phyloP scores from a whole-genome alignment of 1,140 invertebrate species.

The Apis florea region DNA sequence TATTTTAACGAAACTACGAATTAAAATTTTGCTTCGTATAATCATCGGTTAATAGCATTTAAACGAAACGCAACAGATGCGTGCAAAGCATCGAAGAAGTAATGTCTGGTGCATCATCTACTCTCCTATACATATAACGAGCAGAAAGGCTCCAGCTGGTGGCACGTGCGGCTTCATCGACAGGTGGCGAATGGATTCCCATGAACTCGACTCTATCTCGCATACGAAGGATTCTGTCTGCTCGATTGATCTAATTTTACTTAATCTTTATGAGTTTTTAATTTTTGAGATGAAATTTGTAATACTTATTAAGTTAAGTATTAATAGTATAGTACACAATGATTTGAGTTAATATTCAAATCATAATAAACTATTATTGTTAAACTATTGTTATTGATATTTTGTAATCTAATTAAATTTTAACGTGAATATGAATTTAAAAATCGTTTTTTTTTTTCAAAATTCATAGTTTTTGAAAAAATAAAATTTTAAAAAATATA shows the following conservation, averaged over 20 bases:
- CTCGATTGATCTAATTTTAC: constrained; percentile 16
- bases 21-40: neutral
- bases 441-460: no score
- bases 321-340: neutral
- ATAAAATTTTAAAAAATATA: no score
- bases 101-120: neutral
- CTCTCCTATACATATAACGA: no score
- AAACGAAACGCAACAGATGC: neutral
- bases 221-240: neutral
- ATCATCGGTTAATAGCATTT: neutral
- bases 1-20: neutral
- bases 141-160: constrained; percentile 38
- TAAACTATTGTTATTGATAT: no score
- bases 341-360: no score
- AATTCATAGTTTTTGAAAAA: no score
- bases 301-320: neutral
- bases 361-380: no score
- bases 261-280: neutral
- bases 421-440: no score
- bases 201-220: neutral
- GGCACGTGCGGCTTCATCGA: constrained; percentile 52
- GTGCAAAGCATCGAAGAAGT: neutral
- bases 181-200: constrained; percentile 44
- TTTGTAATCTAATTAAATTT: no score
- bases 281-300: neutral